A percentile compares a stretch with the other conserved stretches of the same genome.
phyloP scores from a whole-genome alignment of 2,888 invertebrate species.

The Callyntrura guangdongensis region DNA sequence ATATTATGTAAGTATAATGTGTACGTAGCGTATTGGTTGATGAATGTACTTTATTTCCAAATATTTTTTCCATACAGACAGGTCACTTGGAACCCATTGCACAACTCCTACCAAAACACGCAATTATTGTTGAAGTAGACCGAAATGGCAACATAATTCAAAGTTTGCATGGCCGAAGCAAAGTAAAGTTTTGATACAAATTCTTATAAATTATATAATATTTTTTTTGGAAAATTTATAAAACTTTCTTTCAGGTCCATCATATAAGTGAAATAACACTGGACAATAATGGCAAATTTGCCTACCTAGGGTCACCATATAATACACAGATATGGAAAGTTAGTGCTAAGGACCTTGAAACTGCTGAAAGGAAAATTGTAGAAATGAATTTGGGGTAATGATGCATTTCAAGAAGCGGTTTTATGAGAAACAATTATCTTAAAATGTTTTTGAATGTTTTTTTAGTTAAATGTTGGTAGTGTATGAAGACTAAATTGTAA shows the following conservation, averaged over 20 bases:
- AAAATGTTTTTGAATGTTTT: not conserved
- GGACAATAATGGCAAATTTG: conserved; percentile 81
- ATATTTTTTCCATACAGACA: conserved; percentile 87
- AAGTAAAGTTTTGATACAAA: conserved; percentile 34
- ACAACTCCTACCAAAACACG: conserved; percentile 86
- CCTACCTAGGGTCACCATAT: conserved; percentile 84
- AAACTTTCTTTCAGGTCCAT: conserved; percentile 77
- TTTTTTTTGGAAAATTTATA: not conserved
- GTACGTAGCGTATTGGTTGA: too few relatives aligned
- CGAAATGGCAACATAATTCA: conserved; percentile 91
- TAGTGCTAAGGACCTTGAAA: conserved; percentile 69
- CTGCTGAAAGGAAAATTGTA: conserved; percentile 65
- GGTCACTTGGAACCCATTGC: conserved; percentile 89
- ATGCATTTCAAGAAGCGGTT: not conserved
- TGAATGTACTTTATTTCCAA: not conserved
- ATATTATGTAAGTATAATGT: conserved; percentile 87
- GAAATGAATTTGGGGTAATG: conserved; percentile 77
- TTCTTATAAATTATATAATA: not conserved
- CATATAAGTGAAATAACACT: conserved; percentile 83
- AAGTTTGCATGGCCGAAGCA: conserved; percentile 88
- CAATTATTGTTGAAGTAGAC: conserved; percentile 90
- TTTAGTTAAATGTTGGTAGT: too few relatives aligned
- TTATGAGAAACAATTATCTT: not conserved
- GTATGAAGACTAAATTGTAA: too few relatives aligned
- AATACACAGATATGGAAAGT: conserved; percentile 83